phyloP scores from a whole-genome alignment of 2,888 invertebrate species.

The Tinea trinotella region DNA sequence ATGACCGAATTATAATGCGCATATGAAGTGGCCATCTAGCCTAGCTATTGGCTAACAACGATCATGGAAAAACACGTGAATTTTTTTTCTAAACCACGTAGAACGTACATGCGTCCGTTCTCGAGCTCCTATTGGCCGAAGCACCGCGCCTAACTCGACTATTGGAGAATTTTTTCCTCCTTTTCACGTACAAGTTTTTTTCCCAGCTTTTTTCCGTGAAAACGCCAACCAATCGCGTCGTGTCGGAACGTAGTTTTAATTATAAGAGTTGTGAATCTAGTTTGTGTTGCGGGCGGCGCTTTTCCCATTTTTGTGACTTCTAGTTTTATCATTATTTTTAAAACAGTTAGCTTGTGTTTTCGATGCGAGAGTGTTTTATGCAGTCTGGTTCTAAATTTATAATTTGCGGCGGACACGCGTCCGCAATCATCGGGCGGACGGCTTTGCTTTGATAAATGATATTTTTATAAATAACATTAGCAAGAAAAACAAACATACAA shows the following conservation, averaged over 20 bases:
- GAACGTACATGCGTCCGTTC: slow-evolving; percentile 52
- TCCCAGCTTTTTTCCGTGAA: slow-evolving; percentile 46
- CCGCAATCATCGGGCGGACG: slow-evolving; percentile 9
- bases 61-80: slow-evolving; percentile 66
- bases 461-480: background rate
- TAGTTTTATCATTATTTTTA: slow-evolving; percentile 25
- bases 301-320: slow-evolving; percentile 4
- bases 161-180: slow-evolving; percentile 63
- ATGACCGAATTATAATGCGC: slow-evolving; percentile 49
- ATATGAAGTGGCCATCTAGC: slow-evolving; percentile 33
- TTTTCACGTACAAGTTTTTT: slow-evolving; percentile 58
- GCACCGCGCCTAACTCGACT: slow-evolving; percentile 30
- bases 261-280: slow-evolving; percentile 48
- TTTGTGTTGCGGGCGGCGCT: slow-evolving; percentile 25
- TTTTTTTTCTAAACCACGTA: slow-evolving; percentile 66
- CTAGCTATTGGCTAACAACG: slow-evolving; percentile 46
- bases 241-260: slow-evolving; percentile 49
- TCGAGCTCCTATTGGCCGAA: slow-evolving; percentile 46
- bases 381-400: slow-evolving; percentile 15
- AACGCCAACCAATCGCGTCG: slow-evolving; percentile 57
- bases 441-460: slow-evolving; percentile 12
- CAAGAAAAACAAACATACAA: background rate
- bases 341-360: slow-evolving; percentile 26
- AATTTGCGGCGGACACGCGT: slow-evolving; percentile 16
- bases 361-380: slow-evolving; percentile 27